Conservation (phyloP, 2,888 invertebrate genomes). For the Drosophila algonquin region DNA sequence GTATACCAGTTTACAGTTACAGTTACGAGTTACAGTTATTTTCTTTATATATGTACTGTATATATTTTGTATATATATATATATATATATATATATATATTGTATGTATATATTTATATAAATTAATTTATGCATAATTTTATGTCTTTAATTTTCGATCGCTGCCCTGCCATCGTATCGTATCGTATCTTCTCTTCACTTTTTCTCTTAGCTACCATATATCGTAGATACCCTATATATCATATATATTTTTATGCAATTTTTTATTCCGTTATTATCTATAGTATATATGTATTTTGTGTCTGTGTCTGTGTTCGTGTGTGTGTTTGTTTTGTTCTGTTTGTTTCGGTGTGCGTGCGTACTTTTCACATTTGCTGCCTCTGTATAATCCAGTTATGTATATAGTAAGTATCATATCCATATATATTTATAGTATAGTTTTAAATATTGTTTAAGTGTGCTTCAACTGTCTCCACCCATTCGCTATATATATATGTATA, state of each 20-base stretch:
- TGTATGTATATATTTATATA: conserved; percentile 61
- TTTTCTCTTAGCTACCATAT: conserved; percentile 35
- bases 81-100: conserved; percentile 31
- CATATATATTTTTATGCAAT: conserved; percentile 20
- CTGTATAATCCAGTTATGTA: conserved; percentile 28
- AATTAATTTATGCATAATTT: conserved; percentile 80
- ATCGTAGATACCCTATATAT: conserved; percentile 25
- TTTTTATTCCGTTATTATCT: conserved; percentile 36
- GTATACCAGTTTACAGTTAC: conserved; percentile 35
- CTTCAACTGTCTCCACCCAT: background rate
- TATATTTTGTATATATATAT: conserved; percentile 36
- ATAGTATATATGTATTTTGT: conserved; percentile 42
- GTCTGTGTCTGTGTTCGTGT: conserved; percentile 29
- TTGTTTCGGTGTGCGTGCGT: conserved; percentile 39
- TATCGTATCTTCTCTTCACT: background rate
- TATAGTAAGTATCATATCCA: conserved; percentile 13
- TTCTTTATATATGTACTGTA: conserved; percentile 29
- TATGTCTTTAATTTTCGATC: conserved; percentile 79
- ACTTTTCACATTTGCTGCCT: conserved; percentile 23
- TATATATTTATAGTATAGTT: conserved; percentile 35
- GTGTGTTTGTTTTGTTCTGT: background rate
- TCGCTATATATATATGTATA: too few species aligned
- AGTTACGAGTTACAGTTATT: conserved; percentile 42
- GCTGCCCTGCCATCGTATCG: conserved; percentile 50
- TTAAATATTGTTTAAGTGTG: conserved; percentile 32